A percentile compares a stretch with the other conserved stretches of the same genome.
Conservation (phyloP, 2,113 vertebrate species). For the Paratilapia polleni region DNA sequence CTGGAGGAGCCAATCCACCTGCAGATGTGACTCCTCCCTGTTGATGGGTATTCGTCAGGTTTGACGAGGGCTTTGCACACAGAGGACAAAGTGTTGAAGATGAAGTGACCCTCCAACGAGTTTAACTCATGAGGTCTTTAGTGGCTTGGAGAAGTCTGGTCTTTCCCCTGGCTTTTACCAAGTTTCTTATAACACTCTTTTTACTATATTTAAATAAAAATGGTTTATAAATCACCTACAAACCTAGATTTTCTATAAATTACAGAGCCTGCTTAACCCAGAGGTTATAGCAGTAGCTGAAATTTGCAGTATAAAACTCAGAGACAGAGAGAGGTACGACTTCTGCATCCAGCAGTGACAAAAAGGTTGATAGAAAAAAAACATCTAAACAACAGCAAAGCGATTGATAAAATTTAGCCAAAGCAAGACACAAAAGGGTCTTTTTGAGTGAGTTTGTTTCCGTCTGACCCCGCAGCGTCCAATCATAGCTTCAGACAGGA, state of each 20-base stretch:
- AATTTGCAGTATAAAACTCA: slow-evolving; percentile 68
- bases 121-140: background rate
- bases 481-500: slow-evolving; percentile 18
- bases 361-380: slow-evolving; percentile 66
- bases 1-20: slow-evolving; percentile 9
- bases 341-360: slow-evolving; percentile 61
- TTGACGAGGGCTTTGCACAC: background rate
- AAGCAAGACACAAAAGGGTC: slow-evolving; percentile 35
- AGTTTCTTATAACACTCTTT: slow-evolving; percentile 25
- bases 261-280: slow-evolving; percentile 44
- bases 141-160: slow-evolving; percentile 18
- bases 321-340: slow-evolving; percentile 28
- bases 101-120: background rate
- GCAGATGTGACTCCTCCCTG: slow-evolving; percentile 3
- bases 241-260: slow-evolving; percentile 69
- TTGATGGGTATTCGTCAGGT: background rate
- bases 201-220: slow-evolving; percentile 68
- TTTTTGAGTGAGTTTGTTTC: slow-evolving; percentile 28
- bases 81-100: background rate
- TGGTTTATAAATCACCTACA: slow-evolving; percentile 69
- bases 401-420: slow-evolving; percentile 41
- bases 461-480: slow-evolving; percentile 38
- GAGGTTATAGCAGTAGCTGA: slow-evolving; percentile 46
- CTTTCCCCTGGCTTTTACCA: slow-evolving; percentile 33
- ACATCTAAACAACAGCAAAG: slow-evolving; percentile 56